Base-by-base conservation (phyloP, 2,797 vertebrate species). In the Hybognathus amarus region DNA sequence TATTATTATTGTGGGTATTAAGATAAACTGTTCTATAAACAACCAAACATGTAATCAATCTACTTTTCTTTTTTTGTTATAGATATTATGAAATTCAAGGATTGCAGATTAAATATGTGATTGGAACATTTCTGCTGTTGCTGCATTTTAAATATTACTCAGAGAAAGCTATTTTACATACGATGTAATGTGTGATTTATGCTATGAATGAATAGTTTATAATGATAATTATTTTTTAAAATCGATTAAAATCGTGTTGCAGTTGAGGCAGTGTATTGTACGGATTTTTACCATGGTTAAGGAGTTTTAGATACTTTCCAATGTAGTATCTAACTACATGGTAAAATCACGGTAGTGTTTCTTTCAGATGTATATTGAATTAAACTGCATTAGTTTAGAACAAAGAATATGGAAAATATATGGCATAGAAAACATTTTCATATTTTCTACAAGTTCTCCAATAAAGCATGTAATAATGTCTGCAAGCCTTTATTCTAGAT, bases 31-130 rank as follows among this genome's bases (percentile, higher is more conserved):
- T 50, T 50, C 27, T 59, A 24, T 64, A 64, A 52, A 38, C 59
- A 61, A 33, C 56, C 30, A 18, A 61, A 61, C 79, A 45, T 24
- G 10, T 13, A 36, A 81, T 80, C 27, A 45, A 42, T 80, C 36
- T 3, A 5, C 36, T 36, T 36, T 5, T 5, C 4, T 36, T 36
- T 36, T 36, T 11, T 36, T 6, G 2, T 24, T 42, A 11, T 24
- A 61, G 38, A 71, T 59, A 71, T 71, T 45, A 61, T 40, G 38
- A 15, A 33, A 47, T 80, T 61, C 54, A 47, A 54, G 54, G 27
- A 56, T 45, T 38, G 70, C 17, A 20, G 67, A 59, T 0, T 61
- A 24, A 64, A 64, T 47, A 64, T 45, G 56, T 30, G 24, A 50
- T 11, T 71, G 13, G 56, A 63, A 36, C 20, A 36, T 54, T 52